phyloP scores from a whole-genome alignment of 2,113 vertebrate genomes.

The Hipposideros armiger region DNA sequence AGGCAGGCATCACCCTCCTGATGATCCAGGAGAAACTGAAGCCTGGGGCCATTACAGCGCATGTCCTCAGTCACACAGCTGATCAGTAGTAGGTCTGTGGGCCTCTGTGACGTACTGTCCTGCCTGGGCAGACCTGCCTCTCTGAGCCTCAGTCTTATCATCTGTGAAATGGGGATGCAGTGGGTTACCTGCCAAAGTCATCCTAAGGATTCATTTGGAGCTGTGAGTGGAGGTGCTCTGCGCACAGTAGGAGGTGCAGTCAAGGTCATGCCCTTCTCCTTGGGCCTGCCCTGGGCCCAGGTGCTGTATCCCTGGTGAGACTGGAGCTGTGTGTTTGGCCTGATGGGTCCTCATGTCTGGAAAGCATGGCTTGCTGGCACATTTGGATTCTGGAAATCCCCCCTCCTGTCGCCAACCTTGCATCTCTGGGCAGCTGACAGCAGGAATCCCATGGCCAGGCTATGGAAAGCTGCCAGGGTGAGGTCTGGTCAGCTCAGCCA shows the following conservation, averaged over 20 bases:
- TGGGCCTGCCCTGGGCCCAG: too few species aligned
- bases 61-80: background rate
- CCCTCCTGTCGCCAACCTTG: background rate
- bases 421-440: background rate
- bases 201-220: background rate
- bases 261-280: rapidly evolving
- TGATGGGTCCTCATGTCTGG: background rate
- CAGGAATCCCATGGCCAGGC: background rate
- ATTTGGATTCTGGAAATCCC: background rate
- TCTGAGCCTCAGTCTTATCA: background rate
- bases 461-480: background rate
- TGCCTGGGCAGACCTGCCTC: background rate
- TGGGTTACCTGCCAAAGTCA: background rate
- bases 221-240: background rate
- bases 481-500: background rate
- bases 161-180: background rate
- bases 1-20: background rate
- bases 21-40: background rate
- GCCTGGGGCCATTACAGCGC: background rate
- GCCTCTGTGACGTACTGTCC: background rate
- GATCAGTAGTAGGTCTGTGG: background rate
- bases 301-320: background rate
- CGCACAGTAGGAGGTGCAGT: rapidly evolving
- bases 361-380: background rate
- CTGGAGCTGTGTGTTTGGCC: background rate